Evolutionary conservation across 2,113 vertebrate genomes (phyloP).

Genomic region (Protobothrops mucrosquamatus): DNA sequence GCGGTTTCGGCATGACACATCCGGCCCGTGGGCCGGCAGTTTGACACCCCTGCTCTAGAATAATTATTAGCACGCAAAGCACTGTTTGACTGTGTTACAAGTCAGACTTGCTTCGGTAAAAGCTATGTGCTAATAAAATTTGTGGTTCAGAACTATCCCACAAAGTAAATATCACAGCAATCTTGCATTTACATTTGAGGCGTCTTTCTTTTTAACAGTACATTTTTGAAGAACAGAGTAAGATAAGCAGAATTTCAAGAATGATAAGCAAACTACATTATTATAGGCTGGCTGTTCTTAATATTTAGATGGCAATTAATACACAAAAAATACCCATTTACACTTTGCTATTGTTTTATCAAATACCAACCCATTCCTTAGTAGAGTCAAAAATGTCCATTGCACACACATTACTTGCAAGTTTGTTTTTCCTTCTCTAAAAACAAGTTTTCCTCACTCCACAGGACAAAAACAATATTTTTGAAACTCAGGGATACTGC

Average conservation of each 20-base stretch:
- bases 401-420: neutral
- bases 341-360: neutral
- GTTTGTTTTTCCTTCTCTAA: neutral
- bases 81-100: constrained; percentile 1
- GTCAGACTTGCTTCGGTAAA: constrained; percentile 50
- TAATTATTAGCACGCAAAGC: neutral
- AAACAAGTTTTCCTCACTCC: neutral
- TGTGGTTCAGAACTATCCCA: constrained; percentile 58
- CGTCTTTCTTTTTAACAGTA: constrained; percentile 46
- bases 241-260: neutral
- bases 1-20: too few species aligned
- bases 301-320: neutral
- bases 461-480: neutral
- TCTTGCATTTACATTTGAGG: constrained; percentile 60
- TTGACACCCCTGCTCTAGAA: neutral
- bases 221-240: neutral
- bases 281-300: neutral
- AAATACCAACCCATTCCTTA: neutral
- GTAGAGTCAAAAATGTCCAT: neutral
- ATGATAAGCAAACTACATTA: neutral
- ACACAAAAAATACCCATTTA: neutral
- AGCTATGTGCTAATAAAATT: constrained; percentile 48
- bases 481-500: neutral
- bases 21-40: too few species aligned
- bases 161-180: constrained; percentile 60